Base-by-base conservation (phyloP, 2,888 invertebrate species). In the Mellilla xanthometata region DNA sequence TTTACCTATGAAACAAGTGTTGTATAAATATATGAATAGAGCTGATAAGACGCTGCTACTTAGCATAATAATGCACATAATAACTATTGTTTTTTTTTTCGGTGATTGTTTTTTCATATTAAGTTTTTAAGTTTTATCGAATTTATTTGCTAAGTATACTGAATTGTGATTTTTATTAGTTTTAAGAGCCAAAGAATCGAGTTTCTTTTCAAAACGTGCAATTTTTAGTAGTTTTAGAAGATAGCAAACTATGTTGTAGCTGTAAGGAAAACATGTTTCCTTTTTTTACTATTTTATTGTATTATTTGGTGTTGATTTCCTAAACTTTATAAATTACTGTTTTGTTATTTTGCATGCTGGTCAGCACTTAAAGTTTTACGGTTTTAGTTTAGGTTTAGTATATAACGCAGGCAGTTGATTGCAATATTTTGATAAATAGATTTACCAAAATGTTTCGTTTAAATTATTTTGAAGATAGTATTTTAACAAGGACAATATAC, bases 121-220 rank as follows among this genome's bases (percentile, higher is more conserved):
- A 62, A 59, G 55, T 23, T 15, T 24, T 26, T 62, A 60, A 65
- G 63, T 60, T 67, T 50, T 70, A 76, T 76, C 74, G 76, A 79
- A 76, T 83, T 81, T 80, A 69, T 70, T 73, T 69, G 60, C 56
- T 66, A 60, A 56, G 59, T 24, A 24, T 61, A 61, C 48, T 65
- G 54, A 61, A 64, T 51, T 81, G 81, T 85, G 83, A 83, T 85
- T 80, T 72, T 68, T 72, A 68, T 66, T 62, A 76, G 72, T 74
- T 78, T 57, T 82, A 85, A 82, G 83, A 69, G 72, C 88, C 88
- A 87, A 88, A 88, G 87, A 83, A 75, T 72, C 62, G 58, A 70
- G 72, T 76, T 82, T 76, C 78, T 77, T 71, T 70, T 71, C 60
- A 56, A 64, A 63, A 69, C 69, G 83, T 84, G 84, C 84, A 84